Percentiles rank a stretch among this genome's conserved stretches.
These are phyloP conservation scores for Melanaphis sacchari DNA, from an alignment of 1,140 invertebrate species.

Conservation along the genomic window DNA sequence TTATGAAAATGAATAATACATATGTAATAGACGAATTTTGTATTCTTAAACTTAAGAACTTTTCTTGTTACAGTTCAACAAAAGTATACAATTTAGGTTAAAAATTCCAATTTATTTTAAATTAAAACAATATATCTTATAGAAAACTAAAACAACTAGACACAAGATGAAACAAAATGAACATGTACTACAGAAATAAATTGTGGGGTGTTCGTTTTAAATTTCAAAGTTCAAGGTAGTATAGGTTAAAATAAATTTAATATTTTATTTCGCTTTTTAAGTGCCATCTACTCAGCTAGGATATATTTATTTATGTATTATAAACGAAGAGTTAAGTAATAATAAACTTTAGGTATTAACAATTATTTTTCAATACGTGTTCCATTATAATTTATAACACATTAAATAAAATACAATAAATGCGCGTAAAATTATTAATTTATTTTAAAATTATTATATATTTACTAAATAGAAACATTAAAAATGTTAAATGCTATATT, in stretches of 20 bases:
- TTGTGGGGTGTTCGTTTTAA: background rate
- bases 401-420: background rate
- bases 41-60: background rate
- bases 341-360: background rate
- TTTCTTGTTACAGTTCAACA: background rate
- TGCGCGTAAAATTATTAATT: background rate
- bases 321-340: background rate
- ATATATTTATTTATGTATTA: background rate
- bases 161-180: background rate
- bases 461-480: background rate
- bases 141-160: background rate
- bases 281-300: too few relatives aligned
- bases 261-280: background rate
- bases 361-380: background rate
- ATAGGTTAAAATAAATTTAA: background rate
- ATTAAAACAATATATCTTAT: background rate
- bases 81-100: background rate
- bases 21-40: background rate
- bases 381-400: too few relatives aligned
- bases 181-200: background rate
- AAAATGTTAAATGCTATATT: background rate
- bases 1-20: background rate
- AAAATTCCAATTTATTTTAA: conserved; percentile 1
- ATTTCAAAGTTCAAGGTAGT: background rate
- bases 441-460: background rate